phyloP scores from a whole-genome alignment of 2,888 invertebrate genomes.

The Rhingia rostrata region DNA sequence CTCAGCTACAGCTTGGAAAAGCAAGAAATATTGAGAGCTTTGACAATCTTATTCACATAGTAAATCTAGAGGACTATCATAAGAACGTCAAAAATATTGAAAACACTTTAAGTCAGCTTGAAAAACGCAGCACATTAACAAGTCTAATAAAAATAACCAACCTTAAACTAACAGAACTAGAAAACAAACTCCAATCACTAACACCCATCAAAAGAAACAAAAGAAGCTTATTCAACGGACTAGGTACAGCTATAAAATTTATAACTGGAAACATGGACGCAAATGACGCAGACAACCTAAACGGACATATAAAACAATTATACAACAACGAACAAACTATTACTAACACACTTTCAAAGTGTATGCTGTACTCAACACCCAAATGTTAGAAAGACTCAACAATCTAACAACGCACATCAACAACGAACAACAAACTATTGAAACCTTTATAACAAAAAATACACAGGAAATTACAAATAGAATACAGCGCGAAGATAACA shows the following conservation, averaged over 20 bases:
- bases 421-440: slow-evolving; percentile 23
- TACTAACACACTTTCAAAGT: not conserved
- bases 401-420: slow-evolving; percentile 44
- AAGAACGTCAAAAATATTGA: slow-evolving; percentile 9
- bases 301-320: slow-evolving; percentile 26
- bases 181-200: slow-evolving; percentile 28
- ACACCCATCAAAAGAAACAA: slow-evolving; percentile 18
- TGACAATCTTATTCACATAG: slow-evolving; percentile 7
- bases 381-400: slow-evolving; percentile 45
- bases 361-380: slow-evolving; percentile 15
- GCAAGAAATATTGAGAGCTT: slow-evolving; percentile 5
- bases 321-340: slow-evolving; percentile 12
- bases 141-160: slow-evolving; percentile 19
- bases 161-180: slow-evolving; percentile 36
- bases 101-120: not conserved
- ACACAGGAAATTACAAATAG: slow-evolving; percentile 9
- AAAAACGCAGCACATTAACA: slow-evolving; percentile 5
- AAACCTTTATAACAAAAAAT: slow-evolving; percentile 18
- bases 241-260: slow-evolving; percentile 40
- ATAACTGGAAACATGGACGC: slow-evolving; percentile 37
- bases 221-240: slow-evolving; percentile 43
- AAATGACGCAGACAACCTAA: slow-evolving; percentile 24
- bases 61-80: slow-evolving; percentile 3
- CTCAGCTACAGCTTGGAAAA: not conserved
- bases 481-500: slow-evolving; percentile 14